phyloP scores from a whole-genome alignment of 2,797 vertebrate genomes.

The Basileuterus tristriatus region DNA sequence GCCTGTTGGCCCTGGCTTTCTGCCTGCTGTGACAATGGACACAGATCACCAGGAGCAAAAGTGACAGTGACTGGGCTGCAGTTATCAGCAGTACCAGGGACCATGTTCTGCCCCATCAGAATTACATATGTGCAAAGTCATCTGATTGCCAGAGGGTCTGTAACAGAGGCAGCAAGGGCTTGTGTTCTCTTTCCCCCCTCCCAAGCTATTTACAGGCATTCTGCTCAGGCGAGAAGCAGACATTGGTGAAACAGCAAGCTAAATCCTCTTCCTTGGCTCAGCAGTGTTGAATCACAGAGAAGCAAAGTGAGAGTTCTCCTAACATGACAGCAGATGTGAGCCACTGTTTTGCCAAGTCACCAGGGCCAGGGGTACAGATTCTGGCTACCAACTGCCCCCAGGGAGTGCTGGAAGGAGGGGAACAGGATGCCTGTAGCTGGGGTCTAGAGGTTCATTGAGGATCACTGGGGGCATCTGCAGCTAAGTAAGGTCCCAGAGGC shows the following conservation, averaged over 20 bases:
- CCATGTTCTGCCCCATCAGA: background rate
- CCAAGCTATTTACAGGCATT: background rate
- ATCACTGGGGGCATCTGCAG: background rate
- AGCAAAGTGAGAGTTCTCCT: background rate
- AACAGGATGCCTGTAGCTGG: background rate
- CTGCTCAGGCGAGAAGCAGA: background rate
- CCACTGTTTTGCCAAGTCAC: background rate
- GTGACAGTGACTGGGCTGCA: background rate
- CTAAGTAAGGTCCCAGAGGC: background rate
- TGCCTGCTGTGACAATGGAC: background rate
- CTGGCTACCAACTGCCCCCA: background rate
- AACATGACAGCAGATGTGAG: rapidly evolving
- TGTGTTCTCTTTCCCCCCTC: background rate
- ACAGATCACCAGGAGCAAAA: background rate
- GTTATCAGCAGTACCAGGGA: background rate
- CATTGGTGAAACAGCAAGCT: background rate
- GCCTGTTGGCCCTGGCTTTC: background rate
- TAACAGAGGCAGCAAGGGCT: background rate
- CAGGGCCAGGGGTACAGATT: background rate
- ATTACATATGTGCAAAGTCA: rapidly evolving
- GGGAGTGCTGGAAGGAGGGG: background rate
- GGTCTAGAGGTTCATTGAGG: background rate
- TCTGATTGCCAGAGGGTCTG: background rate
- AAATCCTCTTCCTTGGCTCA: background rate
- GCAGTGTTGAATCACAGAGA: background rate